Conservation (phyloP, 2,113 vertebrate genomes). For the Aegotheles bennettii region DNA sequence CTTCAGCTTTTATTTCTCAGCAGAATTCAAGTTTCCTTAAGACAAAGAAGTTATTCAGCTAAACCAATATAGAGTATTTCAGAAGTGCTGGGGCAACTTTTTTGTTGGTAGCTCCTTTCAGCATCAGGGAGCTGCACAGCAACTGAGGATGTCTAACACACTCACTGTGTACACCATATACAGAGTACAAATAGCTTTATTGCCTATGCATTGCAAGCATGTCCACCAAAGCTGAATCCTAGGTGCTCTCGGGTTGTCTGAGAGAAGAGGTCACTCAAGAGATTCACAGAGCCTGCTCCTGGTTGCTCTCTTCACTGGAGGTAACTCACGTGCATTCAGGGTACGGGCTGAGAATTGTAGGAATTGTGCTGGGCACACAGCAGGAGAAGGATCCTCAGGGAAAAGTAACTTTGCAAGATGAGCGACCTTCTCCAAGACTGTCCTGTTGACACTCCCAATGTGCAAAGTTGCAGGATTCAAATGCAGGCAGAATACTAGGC, state of each 20-base stretch:
- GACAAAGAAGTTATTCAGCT: background rate
- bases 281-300: background rate
- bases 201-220: background rate
- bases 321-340: background rate
- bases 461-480: background rate
- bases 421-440: background rate
- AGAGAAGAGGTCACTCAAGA: background rate
- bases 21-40: background rate
- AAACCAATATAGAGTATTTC: background rate
- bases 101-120: background rate
- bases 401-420: background rate
- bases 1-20: background rate
- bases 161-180: background rate
- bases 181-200: background rate
- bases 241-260: fast-evolving
- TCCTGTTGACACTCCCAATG: background rate
- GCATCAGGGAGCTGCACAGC: fast-evolving
- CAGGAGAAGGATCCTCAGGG: background rate
- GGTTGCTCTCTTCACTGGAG: background rate
- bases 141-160: background rate
- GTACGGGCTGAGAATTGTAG: background rate
- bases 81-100: background rate
- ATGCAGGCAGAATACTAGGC: background rate
- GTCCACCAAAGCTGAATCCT: background rate
- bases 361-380: background rate